phyloP scores from a whole-genome alignment of 2,797 vertebrate genomes.

The Ctenochaetus hawaiiensis region DNA sequence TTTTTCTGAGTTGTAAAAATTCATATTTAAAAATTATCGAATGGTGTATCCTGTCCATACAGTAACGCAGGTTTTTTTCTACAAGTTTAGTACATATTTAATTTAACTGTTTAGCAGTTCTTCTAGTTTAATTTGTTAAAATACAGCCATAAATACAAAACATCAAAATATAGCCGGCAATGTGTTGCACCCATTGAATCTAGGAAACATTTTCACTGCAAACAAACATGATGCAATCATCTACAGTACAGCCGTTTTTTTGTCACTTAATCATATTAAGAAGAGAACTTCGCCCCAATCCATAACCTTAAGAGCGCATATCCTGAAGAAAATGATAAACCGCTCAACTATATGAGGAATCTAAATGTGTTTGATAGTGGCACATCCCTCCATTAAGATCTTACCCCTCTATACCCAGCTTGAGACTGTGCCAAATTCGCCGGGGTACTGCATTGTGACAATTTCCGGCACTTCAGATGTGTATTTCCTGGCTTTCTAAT shows the following conservation, averaged over 20 bases:
- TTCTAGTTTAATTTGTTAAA: too few species aligned
- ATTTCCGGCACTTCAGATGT: slow-evolving; percentile 88
- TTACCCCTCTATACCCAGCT: slow-evolving; percentile 79
- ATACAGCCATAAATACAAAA: too few species aligned
- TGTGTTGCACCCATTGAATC: neutral
- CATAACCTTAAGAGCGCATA: slow-evolving; percentile 36
- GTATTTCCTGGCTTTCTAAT: slow-evolving; percentile 89
- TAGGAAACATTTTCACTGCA: neutral
- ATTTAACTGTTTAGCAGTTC: too few species aligned
- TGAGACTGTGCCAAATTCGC: slow-evolving; percentile 85
- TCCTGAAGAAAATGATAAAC: slow-evolving; percentile 36
- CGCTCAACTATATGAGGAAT: slow-evolving; percentile 49
- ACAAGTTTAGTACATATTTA: too few species aligned
- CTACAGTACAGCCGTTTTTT: neutral
- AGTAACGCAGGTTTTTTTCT: too few species aligned
- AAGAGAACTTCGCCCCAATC: slow-evolving; percentile 39
- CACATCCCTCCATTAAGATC: slow-evolving; percentile 79
- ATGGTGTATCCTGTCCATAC: too few species aligned
- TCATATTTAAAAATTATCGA: too few species aligned
- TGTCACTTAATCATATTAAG: slow-evolving; percentile 5
- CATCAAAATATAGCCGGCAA: too few species aligned
- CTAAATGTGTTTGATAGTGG: slow-evolving; percentile 65
- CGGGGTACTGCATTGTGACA: slow-evolving; percentile 84
- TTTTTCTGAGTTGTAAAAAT: too few species aligned
- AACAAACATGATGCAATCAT: slow-evolving; percentile 17